These are phyloP conservation scores for Calliopsis andreniformis DNA, from an alignment of 1,140 invertebrate species.

Conservation along the genomic window DNA sequence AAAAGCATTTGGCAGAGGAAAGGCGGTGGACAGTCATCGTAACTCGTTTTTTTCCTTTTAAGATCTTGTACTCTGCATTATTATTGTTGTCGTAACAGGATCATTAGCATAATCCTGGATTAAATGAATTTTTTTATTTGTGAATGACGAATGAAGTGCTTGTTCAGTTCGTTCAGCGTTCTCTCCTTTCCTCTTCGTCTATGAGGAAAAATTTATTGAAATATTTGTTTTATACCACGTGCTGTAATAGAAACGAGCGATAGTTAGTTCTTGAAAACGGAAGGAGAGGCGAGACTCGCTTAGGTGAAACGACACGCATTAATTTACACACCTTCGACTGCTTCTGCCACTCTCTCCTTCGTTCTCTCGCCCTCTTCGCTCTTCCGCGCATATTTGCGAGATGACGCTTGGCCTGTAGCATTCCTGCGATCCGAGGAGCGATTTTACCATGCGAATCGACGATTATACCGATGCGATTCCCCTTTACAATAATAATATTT, in stretches of 20 bases:
- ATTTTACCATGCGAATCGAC: constrained; percentile 24
- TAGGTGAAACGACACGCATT: constrained; percentile 49
- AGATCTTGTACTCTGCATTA: constrained; percentile 27
- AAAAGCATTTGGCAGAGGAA: constrained; percentile 3
- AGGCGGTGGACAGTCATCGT: not conserved
- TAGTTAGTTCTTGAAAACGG: too few relatives aligned
- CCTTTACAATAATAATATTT: constrained; percentile 39
- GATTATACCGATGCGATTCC: constrained; percentile 34
- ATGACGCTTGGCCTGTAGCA: constrained; percentile 42
- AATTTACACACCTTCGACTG: constrained; percentile 65
- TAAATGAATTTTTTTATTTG: constrained; percentile 41
- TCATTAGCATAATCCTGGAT: constrained; percentile 51
- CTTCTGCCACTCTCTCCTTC: constrained; percentile 45
- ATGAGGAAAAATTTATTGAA: constrained; percentile 30
- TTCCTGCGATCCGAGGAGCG: constrained; percentile 21
- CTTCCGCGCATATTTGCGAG: constrained; percentile 49
- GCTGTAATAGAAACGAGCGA: not conserved
- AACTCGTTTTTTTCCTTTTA: not conserved
- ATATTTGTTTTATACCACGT: constrained; percentile 31
- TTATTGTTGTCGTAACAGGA: constrained; percentile 41
- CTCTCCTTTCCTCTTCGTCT: not conserved
- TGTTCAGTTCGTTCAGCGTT: not conserved
- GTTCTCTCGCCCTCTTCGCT: constrained; percentile 7
- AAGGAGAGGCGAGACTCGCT: constrained; percentile 36
- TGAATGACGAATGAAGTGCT: constrained; percentile 38